Conservation (phyloP, 2,888 invertebrate genomes). For the Scaptomyza tumidula region DNA sequence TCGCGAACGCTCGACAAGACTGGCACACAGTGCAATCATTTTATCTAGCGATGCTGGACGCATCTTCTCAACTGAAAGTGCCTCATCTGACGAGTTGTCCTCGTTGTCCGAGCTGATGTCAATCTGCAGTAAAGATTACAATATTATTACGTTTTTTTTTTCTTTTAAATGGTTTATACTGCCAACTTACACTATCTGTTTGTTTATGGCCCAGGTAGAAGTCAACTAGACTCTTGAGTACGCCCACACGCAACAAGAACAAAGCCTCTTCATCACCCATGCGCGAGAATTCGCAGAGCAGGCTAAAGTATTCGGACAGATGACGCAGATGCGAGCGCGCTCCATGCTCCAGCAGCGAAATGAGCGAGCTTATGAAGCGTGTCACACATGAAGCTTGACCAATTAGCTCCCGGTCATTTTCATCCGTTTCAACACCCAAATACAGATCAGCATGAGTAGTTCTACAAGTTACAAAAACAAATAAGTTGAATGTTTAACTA, state of each 20-base stretch:
- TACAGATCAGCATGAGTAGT: constrained; percentile 87
- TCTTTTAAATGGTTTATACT: neutral
- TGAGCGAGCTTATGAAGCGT: constrained; percentile 94
- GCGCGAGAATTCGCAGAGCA: constrained; percentile 96
- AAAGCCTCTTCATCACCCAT: constrained; percentile 97
- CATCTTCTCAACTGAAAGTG: constrained; percentile 88
- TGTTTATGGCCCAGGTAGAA: constrained; percentile 95
- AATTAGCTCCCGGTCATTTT: constrained; percentile 84
- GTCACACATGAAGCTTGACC: constrained; percentile 95
- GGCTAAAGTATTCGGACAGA: constrained; percentile 95
- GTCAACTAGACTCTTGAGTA: constrained; percentile 95
- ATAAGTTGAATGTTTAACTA: neutral
- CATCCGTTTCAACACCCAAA: constrained; percentile 86
- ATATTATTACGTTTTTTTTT: neutral
- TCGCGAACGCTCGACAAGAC: constrained; percentile 94
- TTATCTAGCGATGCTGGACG: constrained; percentile 96
- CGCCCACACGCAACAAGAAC: constrained; percentile 93
- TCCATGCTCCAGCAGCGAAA: constrained; percentile 94
- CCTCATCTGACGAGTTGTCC: constrained; percentile 86
- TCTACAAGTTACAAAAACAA: constrained; percentile 67
- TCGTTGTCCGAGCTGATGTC: constrained; percentile 85
- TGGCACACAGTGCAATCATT: constrained; percentile 96
- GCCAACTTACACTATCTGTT: constrained; percentile 88
- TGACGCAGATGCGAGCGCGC: constrained; percentile 94
- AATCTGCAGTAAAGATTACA: constrained; percentile 69